phyloP scores from a whole-genome alignment of 1,140 invertebrate genomes.

The Neuroterus valhalla region DNA sequence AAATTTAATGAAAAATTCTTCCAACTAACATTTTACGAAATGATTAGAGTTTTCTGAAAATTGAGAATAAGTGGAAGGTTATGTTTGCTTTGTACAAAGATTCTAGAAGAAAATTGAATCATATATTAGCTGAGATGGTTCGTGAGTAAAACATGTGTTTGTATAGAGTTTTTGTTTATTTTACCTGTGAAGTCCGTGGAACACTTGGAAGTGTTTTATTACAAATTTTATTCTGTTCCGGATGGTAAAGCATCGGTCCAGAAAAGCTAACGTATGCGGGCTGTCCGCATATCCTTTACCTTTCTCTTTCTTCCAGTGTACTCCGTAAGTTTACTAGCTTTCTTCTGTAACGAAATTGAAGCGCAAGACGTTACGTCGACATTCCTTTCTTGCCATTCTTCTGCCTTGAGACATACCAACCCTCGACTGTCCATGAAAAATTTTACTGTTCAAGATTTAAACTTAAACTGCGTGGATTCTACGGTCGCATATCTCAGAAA shows the following conservation, averaged over 20 bases:
- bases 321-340: constrained; percentile 12
- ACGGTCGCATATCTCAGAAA: constrained; percentile 2
- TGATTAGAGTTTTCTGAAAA: too few relatives aligned
- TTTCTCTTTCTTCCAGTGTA: neutral
- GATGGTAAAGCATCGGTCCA: constrained; percentile 8
- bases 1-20: too few relatives aligned
- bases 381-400: constrained; percentile 35
- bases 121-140: neutral
- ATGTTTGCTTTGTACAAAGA: neutral
- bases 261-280: constrained; percentile 11
- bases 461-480: constrained; percentile 20
- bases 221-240: constrained; percentile 27
- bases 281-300: constrained; percentile 4
- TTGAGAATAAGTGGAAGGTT: too few relatives aligned
- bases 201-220: constrained; percentile 13
- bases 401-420: constrained; percentile 31
- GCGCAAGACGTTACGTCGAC: constrained; percentile 41
- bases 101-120: constrained; percentile 9
- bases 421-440: constrained; percentile 39
- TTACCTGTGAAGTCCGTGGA: neutral
- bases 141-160: constrained; percentile 16
- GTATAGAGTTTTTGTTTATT: constrained; percentile 2
- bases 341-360: constrained; percentile 42
- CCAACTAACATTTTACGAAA: too few relatives aligned
- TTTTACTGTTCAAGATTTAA: constrained; percentile 39